Conservation (phyloP, 2,888 invertebrate genomes). For the Mythimna loreyi region DNA sequence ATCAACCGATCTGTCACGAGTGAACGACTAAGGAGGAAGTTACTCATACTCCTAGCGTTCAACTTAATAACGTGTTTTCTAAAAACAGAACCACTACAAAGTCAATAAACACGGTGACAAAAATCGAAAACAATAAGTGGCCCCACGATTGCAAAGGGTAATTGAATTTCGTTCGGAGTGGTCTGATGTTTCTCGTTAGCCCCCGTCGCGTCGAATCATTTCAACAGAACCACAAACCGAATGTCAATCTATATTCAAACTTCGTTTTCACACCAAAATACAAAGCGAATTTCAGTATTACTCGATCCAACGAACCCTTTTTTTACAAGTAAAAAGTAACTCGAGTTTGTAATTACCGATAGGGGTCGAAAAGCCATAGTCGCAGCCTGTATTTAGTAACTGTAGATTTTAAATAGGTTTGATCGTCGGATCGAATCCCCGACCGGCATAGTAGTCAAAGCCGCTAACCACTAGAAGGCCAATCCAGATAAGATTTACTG, state of each 20-base stretch:
- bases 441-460: no score
- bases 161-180: conserved; percentile 72
- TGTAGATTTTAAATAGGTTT: conserved; percentile 27
- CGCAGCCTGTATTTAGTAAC: neutral
- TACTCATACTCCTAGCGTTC: no score
- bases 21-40: no score
- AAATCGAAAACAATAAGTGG: conserved; percentile 69
- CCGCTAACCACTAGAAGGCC: no score
- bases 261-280: conserved; percentile 73
- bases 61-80: neutral
- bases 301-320: conserved; percentile 50
- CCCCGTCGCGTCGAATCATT: conserved; percentile 73
- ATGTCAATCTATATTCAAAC: conserved; percentile 73
- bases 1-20: no score
- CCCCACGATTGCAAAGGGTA: conserved; percentile 60
- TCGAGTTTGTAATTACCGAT: conserved; percentile 60
- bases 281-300: conserved; percentile 62
- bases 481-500: no score
- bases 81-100: conserved; percentile 19
- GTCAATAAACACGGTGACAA: conserved; percentile 49
- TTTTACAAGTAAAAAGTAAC: conserved; percentile 61
- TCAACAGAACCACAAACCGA: conserved; percentile 65
- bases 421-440: no score
- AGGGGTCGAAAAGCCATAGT: conserved; percentile 26
- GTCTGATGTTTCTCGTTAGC: conserved; percentile 73